Base-by-base conservation (phyloP, 1,140 invertebrate species). In the Atopsyche davidsoni region DNA sequence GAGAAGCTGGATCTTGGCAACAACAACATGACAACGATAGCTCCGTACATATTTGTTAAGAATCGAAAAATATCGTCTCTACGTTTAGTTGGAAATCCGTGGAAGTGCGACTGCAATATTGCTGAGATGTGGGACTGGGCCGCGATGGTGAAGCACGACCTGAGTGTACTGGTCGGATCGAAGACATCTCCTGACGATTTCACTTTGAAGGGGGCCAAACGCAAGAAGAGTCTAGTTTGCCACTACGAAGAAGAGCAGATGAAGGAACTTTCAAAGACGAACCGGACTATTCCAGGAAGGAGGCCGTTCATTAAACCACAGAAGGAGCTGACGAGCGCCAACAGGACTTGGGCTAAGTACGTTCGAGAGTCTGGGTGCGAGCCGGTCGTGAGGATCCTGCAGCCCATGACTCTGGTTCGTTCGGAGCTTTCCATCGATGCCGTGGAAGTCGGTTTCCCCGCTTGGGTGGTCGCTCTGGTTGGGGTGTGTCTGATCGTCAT, bases 51-150 rank as follows among this genome's bases (percentile, higher is more conserved):
- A 3, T 76, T 81, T 17, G 61, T 67, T 13, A 73, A 73, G 39
- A 82, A 84, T 64, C 65, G 73, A 1, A 72, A 75, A 44, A 55
- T 83, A 1, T 59, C 75, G 9, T 79, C 75, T 1, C 40, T 86
- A 2, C 81, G 81, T 62, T 67, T 85, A 3, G 71, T 83, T 3
- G 78, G 78, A 0, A 86, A 86, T 68, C 83, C 81, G 1, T 85
- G 83, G 67, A 65, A 75, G 34, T 85, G 83, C 55, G 80, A 83
- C 57, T 86, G 83, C 53, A 78, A 79, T 21, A 75, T 85, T 25
- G 75, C 76, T 0, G 79, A 84, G 25, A 80, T 83, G 70, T 85
- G 82, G 83, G 75, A 83, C 55, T 86, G 83, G 83, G 82, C 82
- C 0, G 62, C 77, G 16, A 73, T 78, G 57, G 75, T 75, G 2